These are phyloP conservation scores for Conopomorpha cramerella DNA, from an alignment of 1,140 invertebrate genomes.

Conservation along the genomic window DNA sequence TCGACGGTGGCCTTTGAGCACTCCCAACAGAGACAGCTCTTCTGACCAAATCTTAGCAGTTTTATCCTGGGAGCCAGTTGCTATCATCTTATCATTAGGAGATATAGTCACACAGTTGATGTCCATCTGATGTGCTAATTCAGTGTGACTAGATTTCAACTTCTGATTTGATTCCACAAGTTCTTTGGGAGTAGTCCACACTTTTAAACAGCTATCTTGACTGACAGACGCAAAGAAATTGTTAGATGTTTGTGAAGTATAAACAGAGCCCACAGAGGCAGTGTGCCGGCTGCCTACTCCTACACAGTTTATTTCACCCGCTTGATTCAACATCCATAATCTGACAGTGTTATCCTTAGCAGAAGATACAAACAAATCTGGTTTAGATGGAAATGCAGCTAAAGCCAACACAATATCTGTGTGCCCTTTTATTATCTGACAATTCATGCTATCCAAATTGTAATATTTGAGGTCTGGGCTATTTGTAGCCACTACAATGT, in stretches of 20 bases:
- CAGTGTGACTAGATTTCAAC: conserved; percentile 70
- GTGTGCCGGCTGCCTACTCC: conserved; percentile 79
- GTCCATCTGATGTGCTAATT: conserved; percentile 87
- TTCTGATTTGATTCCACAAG: conserved; percentile 29
- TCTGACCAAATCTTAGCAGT: conserved; percentile 90
- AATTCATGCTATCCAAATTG: conserved; percentile 75
- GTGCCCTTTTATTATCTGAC: conserved; percentile 84
- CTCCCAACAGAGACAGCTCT: conserved; percentile 75
- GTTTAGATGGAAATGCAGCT: conserved; percentile 64
- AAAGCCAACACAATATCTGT: conserved; percentile 84
- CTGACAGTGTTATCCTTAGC: conserved; percentile 87
- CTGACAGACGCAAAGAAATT: conserved; percentile 79
- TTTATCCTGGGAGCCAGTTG: conserved; percentile 94
- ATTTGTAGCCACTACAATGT: conserved; percentile 88
- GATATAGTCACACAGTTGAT: conserved; percentile 86
- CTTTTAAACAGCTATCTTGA: conserved; percentile 91
- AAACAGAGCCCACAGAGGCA: conserved; percentile 78
- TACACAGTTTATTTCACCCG: conserved; percentile 66
- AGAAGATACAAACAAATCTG: conserved; percentile 76
- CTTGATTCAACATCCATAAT: conserved; percentile 74
- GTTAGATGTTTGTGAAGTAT: conserved; percentile 64
- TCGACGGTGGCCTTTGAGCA: conserved; percentile 86
- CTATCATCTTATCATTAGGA: conserved; percentile 87
- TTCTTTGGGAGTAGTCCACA: conserved; percentile 75
- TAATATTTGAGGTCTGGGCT: conserved; percentile 88